Evolutionary conservation across 2,113 vertebrate genomes (phyloP), one percentile per base, ranked within the genome.

Genomic region (Hippocampus zosterae): DNA sequence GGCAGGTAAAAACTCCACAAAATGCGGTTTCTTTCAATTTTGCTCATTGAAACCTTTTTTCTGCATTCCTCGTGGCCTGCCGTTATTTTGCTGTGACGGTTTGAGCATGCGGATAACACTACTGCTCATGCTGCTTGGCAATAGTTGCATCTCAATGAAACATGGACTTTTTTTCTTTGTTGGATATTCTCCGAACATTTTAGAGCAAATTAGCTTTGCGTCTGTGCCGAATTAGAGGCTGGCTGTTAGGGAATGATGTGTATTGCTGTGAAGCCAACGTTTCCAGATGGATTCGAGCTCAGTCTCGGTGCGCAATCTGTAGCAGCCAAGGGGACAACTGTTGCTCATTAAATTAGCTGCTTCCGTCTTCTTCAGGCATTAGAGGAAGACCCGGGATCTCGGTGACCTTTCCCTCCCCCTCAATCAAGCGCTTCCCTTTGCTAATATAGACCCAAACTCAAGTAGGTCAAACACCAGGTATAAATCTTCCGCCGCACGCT

Each of bases 291-390:
- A 53, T 79, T 66, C 67, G 80, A 81, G 78, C 93, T 91, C 85
- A 93, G 93, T 93, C 91, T 93, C 92, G 90, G 89, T 80, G 91
- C 92, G 92, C 94, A 94, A 95, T 96, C 94, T 96, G 95, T 93
- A 94, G 93, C 90, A 89, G 93, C 90, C 92, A 89, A 93, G 92
- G 92, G 94, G 93, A 95, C 94, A 96, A 97, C 95, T 96, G 95
- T 96, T 97, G 94, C 93, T 94, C 91, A 92, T 94, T 95, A 97
- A 97, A 96, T 96, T 95, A 95, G 94, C 93, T 92, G 93, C 92
- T 93, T 98, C 94, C 91, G 96, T 98, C 95, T 95, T 96, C 94
- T 93, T 95, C 94, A 95, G 90, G 89, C 94, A 94, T 94, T 93
- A 94, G 93, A 80, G 85, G 91, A 92, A 90, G 89, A 95, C 92